Percentiles rank a stretch among this genome's conserved stretches.
Evolutionary conservation across 1,140 invertebrate genomes (phyloP).

Genomic region (Brevipalpus yothersi): DNA sequence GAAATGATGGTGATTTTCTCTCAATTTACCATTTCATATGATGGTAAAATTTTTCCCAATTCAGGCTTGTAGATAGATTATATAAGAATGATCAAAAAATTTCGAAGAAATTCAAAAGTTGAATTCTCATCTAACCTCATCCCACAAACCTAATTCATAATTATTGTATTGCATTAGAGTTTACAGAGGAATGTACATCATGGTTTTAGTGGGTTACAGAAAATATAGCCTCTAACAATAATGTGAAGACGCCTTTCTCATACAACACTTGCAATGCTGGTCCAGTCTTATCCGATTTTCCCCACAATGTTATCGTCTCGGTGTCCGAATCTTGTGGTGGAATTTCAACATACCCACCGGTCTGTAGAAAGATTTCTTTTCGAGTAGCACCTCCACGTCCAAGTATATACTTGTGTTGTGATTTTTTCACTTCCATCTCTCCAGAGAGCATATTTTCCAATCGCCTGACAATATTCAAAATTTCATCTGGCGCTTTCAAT

Average conservation of each 20-base stretch:
- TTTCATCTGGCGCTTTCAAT: conserved; percentile 55
- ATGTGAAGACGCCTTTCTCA: too few relatives aligned
- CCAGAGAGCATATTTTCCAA: conserved; percentile 57
- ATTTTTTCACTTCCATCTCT: conserved; percentile 78
- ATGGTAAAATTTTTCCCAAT: too few relatives aligned
- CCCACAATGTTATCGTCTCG: conserved; percentile 84
- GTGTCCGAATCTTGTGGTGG: conserved; percentile 56
- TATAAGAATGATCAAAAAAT: conserved; percentile 74
- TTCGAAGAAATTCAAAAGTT: conserved; percentile 40
- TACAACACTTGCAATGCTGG: conserved; percentile 73
- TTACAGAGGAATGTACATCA: conserved; percentile 62
- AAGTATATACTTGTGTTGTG: conserved; percentile 89
- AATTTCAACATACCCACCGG: conserved; percentile 87
- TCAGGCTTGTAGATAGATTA: too few relatives aligned
- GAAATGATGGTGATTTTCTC: too few relatives aligned
- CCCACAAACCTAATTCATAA: conserved; percentile 63
- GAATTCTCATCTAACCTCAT: conserved; percentile 65
- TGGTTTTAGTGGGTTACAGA: conserved; percentile 68
- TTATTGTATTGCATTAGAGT: conserved; percentile 28
- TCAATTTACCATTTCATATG: too few relatives aligned
- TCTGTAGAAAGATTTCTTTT: conserved; percentile 69
- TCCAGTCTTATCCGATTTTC: conserved; percentile 31
- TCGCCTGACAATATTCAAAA: conserved; percentile 69
- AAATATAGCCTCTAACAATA: too few relatives aligned
- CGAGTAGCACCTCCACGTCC: conserved; percentile 60